Evolutionary conservation across 2,113 vertebrate genomes (phyloP).

Genomic region (Cololabis saira): DNA sequence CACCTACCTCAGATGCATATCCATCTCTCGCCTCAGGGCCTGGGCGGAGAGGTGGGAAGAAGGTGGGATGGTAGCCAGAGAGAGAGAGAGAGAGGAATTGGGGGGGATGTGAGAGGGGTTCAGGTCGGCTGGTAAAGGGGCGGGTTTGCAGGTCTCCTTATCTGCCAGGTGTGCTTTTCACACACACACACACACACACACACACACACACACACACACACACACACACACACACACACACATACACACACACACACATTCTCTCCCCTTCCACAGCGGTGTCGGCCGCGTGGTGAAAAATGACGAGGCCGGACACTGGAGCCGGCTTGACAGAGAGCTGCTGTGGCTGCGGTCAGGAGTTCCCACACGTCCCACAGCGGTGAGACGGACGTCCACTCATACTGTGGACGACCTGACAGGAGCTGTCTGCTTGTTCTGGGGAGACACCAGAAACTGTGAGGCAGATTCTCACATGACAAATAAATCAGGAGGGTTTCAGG

Average conservation of each 20-base stretch:
- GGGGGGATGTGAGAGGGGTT: slow-evolving; percentile 1
- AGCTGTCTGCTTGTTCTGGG: background rate
- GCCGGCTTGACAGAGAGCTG: slow-evolving; percentile 58
- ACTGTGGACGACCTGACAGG: background rate
- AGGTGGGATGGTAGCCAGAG: slow-evolving; percentile 44
- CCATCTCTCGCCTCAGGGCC: slow-evolving; percentile 60
- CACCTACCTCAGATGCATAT: slow-evolving; percentile 65
- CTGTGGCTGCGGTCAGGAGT: slow-evolving; percentile 37
- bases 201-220: slow-evolving; percentile 49
- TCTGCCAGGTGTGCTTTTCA: slow-evolving; percentile 74
- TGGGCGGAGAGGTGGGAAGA: slow-evolving; percentile 30
- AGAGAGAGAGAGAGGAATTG: slow-evolving; percentile 27
- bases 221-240: slow-evolving; percentile 43
- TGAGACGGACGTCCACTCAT: slow-evolving; percentile 11
- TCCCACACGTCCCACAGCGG: slow-evolving; percentile 57
- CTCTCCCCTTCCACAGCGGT: slow-evolving; percentile 39
- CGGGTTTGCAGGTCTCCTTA: slow-evolving; percentile 58
- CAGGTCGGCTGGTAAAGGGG: slow-evolving; percentile 36
- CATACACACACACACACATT: slow-evolving; percentile 39
- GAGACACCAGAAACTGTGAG: background rate
- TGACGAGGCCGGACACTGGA: slow-evolving; percentile 68
- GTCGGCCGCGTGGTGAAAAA: slow-evolving; percentile 62
- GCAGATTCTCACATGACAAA: background rate
- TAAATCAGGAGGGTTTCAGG: too few relatives aligned
- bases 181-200: slow-evolving; percentile 42